Percentiles rank a stretch among this genome's conserved stretches.
Conservation (phyloP, 2,797 vertebrate species). For the Sphaeramia orbicularis region DNA sequence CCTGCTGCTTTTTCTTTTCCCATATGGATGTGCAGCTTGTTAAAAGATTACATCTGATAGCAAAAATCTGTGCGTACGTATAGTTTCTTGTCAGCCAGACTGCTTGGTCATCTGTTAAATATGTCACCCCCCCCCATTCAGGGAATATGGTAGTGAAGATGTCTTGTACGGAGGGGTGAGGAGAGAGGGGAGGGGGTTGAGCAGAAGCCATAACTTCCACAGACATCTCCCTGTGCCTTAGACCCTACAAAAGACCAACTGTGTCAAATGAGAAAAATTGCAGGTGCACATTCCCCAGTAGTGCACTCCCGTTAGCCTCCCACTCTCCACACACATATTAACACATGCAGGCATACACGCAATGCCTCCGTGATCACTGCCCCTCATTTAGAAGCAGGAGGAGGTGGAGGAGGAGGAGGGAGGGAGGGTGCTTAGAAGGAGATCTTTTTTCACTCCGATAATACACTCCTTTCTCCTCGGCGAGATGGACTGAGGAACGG, state of each 20-base stretch:
- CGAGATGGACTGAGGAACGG: constrained; percentile 59
- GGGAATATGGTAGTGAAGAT: constrained; percentile 41
- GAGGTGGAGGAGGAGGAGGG: constrained; percentile 7
- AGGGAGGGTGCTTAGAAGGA: constrained; percentile 30
- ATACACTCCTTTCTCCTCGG: constrained; percentile 73
- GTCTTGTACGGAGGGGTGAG: constrained; percentile 24
- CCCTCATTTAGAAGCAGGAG: constrained; percentile 61
- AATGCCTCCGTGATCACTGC: constrained; percentile 60
- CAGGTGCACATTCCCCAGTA: constrained; percentile 83
- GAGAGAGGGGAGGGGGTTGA: constrained; percentile 4
- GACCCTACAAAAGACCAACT: constrained; percentile 79
- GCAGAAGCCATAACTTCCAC: constrained; percentile 61
- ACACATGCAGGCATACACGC: constrained; percentile 31
- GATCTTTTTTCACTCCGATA: constrained; percentile 78
- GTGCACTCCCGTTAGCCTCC: constrained; percentile 49
- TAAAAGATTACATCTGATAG: constrained; percentile 24
- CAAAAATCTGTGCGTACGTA: not conserved
- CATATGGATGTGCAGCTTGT: constrained; percentile 24
- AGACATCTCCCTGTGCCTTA: constrained; percentile 54
- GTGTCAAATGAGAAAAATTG: constrained; percentile 81
- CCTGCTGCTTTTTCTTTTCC: constrained; percentile 2
- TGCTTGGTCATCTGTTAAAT: constrained; percentile 25
- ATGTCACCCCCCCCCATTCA: not conserved
- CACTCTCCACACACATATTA: constrained; percentile 57
- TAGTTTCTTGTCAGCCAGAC: not conserved